Percentiles rank a stretch among this genome's conserved stretches.
Conservation (phyloP, 2,888 invertebrate genomes). For the Drosophila hamatofila region DNA sequence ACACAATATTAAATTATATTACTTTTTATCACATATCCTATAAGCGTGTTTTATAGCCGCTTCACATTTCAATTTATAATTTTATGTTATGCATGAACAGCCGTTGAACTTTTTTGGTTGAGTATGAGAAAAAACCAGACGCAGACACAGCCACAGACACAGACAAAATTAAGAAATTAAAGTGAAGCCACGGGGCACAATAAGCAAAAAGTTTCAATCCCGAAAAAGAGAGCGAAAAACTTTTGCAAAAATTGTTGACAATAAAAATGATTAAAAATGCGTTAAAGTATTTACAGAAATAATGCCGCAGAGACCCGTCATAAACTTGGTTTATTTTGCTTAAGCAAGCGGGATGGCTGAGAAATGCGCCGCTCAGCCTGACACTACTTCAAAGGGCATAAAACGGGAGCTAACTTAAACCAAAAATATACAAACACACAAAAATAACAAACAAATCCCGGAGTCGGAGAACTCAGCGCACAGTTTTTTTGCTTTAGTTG, state of each 20-base stretch:
- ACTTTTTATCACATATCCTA: not conserved
- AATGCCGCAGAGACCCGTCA: constrained; percentile 53
- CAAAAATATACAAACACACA: constrained; percentile 24
- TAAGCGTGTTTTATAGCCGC: not conserved
- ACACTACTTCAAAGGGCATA: constrained; percentile 72
- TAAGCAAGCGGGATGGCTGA: constrained; percentile 26
- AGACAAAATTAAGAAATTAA: constrained; percentile 41
- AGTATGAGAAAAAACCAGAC: not conserved
- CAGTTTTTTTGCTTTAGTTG: constrained; percentile 4
- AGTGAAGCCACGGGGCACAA: constrained; percentile 16
- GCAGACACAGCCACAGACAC: constrained; percentile 11
- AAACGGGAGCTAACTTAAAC: constrained; percentile 55
- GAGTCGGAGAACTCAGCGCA: not conserved
- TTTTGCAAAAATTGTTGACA: constrained; percentile 40
- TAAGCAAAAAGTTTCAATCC: constrained; percentile 15
- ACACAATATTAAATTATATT: not conserved
- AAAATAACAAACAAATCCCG: constrained; percentile 53
- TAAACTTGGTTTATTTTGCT: constrained; percentile 52
- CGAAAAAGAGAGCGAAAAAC: constrained; percentile 40
- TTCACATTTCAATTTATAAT: constrained; percentile 33
- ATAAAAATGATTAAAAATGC: constrained; percentile 71
- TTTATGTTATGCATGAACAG: constrained; percentile 20
- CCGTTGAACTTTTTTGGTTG: constrained; percentile 25
- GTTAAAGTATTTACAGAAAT: constrained; percentile 73
- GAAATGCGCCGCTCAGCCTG: constrained; percentile 19